phyloP scores from a whole-genome alignment of 1,140 invertebrate species.

The Mamestra configurata region DNA sequence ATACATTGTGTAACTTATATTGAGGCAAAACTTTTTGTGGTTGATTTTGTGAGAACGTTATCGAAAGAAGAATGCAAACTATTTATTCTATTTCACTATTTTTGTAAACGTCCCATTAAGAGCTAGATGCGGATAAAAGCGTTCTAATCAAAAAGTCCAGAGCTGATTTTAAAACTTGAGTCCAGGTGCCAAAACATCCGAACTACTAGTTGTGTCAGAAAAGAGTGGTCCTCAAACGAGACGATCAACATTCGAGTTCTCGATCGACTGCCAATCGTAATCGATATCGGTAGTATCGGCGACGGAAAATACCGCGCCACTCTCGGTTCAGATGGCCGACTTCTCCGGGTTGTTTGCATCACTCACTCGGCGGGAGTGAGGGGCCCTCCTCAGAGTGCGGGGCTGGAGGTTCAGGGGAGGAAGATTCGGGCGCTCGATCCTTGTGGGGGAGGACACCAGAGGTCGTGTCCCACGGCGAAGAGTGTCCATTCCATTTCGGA shows the following conservation, averaged over 20 bases:
- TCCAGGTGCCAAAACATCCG: neutral
- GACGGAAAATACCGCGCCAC: constrained; percentile 86
- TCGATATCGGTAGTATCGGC: constrained; percentile 82
- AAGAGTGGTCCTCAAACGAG: constrained; percentile 71
- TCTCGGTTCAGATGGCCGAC: constrained; percentile 85
- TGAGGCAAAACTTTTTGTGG: neutral
- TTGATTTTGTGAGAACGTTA: neutral
- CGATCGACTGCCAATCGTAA: constrained; percentile 78
- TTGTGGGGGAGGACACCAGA: constrained; percentile 92
- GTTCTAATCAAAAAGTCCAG: constrained; percentile 29
- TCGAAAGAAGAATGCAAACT: constrained; percentile 14
- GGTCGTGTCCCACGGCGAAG: constrained; percentile 85
- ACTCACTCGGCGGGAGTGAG: constrained; percentile 89
- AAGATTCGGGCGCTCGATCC: constrained; percentile 94
- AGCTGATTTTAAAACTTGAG: constrained; percentile 33
- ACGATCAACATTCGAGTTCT: constrained; percentile 77
- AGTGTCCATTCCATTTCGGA: constrained; percentile 83
- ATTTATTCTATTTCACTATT: constrained; percentile 20
- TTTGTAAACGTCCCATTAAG: constrained; percentile 17
- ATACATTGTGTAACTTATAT: neutral
- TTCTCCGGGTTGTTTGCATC: constrained; percentile 89
- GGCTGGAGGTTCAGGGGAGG: constrained; percentile 92
- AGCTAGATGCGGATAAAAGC: constrained; percentile 20
- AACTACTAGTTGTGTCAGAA: constrained; percentile 28
- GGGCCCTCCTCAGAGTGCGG: constrained; percentile 87